Evolutionary conservation across 2,888 invertebrate genomes (phyloP).

Genomic region (Pilophorus perplexus): DNA sequence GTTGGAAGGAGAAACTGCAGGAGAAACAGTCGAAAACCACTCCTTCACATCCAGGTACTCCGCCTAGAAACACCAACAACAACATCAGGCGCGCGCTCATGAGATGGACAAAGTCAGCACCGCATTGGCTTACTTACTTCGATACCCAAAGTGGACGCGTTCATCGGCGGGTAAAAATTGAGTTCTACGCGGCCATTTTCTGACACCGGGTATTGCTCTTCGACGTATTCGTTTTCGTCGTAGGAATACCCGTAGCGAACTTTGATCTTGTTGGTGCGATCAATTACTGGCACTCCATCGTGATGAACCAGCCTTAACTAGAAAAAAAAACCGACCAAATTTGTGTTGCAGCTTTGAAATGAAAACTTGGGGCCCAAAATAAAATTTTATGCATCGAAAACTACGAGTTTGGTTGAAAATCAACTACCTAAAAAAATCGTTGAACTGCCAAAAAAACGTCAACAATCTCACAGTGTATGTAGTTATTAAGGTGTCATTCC

Average conservation of each 20-base stretch:
- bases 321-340: too few species aligned
- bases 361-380: too few species aligned
- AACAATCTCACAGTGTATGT: too few species aligned
- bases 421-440: too few species aligned
- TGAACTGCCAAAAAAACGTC: too few species aligned
- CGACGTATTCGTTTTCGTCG: slow-evolving; percentile 58
- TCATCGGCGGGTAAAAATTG: slow-evolving; percentile 60
- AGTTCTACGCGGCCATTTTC: slow-evolving; percentile 64
- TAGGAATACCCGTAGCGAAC: slow-evolving; percentile 63
- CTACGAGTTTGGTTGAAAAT: too few species aligned
- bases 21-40: slow-evolving; percentile 69
- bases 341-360: too few species aligned
- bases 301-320: slow-evolving; percentile 66
- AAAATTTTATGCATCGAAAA: too few species aligned
- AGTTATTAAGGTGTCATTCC: too few species aligned
- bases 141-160: slow-evolving; percentile 66
- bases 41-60: slow-evolving; percentile 77
- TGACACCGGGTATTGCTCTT: slow-evolving; percentile 59
- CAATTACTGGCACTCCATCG: slow-evolving; percentile 65
- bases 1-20: slow-evolving; percentile 64
- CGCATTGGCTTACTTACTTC: slow-evolving; percentile 57
- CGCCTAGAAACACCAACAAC: slow-evolving; percentile 56
- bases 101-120: too few species aligned
- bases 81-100: not conserved
- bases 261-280: slow-evolving; percentile 59